Percentiles rank a stretch among this genome's conserved stretches.
These are phyloP conservation scores for Martes martes DNA, from an alignment of 2,113 vertebrate species.

Conservation along the genomic window DNA sequence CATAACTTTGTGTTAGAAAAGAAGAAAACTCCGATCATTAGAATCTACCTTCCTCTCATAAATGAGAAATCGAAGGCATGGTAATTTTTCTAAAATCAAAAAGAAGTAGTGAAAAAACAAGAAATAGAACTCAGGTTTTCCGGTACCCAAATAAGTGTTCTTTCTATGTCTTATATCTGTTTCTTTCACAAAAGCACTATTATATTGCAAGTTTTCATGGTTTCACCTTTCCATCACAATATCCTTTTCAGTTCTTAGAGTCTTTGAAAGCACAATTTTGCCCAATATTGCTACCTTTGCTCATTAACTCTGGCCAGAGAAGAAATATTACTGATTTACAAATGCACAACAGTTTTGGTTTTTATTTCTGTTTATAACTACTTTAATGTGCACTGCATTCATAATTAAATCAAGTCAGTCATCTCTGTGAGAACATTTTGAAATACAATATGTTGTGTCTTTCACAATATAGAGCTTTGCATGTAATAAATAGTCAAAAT, in stretches of 20 bases:
- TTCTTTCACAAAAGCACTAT: background rate
- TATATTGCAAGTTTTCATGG: background rate
- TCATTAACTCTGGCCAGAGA: background rate
- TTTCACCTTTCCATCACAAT: background rate
- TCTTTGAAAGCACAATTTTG: background rate
- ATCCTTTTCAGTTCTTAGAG: background rate
- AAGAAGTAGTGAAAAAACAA: background rate
- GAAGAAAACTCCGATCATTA: background rate
- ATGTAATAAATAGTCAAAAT: background rate
- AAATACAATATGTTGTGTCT: background rate
- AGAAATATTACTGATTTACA: background rate
- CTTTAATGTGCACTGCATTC: background rate
- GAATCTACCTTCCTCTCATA: background rate
- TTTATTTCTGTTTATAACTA: background rate
- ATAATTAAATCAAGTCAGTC: background rate
- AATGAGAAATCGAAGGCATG: background rate
- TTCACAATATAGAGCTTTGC: background rate
- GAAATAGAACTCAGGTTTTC: background rate
- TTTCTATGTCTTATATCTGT: background rate
- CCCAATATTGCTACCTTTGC: background rate
- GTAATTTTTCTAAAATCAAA: background rate
- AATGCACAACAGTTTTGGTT: background rate
- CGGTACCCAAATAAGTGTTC: background rate
- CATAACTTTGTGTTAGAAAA: background rate
- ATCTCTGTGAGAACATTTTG: background rate